Evolutionary conservation across 2,888 invertebrate genomes (phyloP), one percentile per base, ranked within the genome.

Genomic region (Lottia gigantea): DNA sequence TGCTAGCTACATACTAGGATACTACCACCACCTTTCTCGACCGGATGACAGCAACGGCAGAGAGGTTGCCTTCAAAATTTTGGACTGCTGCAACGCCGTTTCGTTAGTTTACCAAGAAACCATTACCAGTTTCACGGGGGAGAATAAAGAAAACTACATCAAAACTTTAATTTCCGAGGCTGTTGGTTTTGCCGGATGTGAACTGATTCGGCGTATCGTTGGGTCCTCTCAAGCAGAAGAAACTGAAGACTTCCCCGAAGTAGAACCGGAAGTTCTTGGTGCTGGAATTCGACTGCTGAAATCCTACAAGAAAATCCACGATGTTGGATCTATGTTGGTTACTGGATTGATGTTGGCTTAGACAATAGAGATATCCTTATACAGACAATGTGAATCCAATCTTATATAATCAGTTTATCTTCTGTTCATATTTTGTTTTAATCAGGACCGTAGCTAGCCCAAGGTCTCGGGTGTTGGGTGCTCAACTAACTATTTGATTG

Each of bases 121-220:
- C 47, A 76, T 80, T 78, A 78, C 77, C 15, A 73, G 74, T 15
- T 47, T 31, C 55, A 62, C 68, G 16, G 77, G 73, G 15, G 75
- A 78, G 11, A 55, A 55, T 25, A 40, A 63, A 31, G 73, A 75
- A 6, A 55, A 47, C 11, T 82, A 79, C 68, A 68, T 66, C 8
- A 70, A 74, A 12, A 76, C 74, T 19, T 69, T 83, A 14, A 64
- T 81, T 68, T 76, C 80, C 12, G 81, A 83, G 67, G 74, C 76
- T 47, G 82, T 81, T 2, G 83, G 83, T 8, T 81, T 83, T 73
- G 77, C 80, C 64, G 82, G 81, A 19, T 83, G 83, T 78, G 83
- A 83, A 70, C 74, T 83, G n/a, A 74, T 83, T 15, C 68, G 83
- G 71, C 78, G 83, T 68, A 71, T 79, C 16, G 68, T 82, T n/a